Percentiles rank a stretch among this genome's conserved stretches.
Conservation (phyloP, 2,113 vertebrate genomes). For the Indicator maculatus region DNA sequence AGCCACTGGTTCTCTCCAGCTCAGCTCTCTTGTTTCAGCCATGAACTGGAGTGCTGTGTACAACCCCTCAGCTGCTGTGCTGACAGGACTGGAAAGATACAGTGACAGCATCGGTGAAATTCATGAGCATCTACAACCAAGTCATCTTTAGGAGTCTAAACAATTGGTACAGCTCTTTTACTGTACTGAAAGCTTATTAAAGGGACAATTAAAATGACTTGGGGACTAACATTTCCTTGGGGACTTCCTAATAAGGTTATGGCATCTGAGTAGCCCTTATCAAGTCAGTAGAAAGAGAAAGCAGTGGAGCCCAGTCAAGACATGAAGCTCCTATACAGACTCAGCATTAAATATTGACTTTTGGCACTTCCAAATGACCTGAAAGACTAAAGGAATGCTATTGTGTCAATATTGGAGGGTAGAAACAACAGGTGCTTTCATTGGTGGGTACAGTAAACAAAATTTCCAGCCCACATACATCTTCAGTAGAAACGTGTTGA, state of each 20-base stretch:
- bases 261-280: not conserved
- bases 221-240: not conserved
- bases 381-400: not conserved
- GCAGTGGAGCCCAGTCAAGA: not conserved
- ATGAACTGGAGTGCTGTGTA: accelerated
- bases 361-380: not conserved
- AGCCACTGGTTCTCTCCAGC: accelerated
- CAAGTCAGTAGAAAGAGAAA: not conserved
- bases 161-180: not conserved
- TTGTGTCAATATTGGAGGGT: not conserved
- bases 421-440: conserved; percentile 33
- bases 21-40: not conserved
- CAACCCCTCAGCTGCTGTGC: not conserved
- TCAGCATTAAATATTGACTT: conserved; percentile 13
- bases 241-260: not conserved
- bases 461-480: conserved; percentile 8
- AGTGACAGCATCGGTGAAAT: not conserved
- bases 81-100: not conserved
- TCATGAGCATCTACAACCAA: not conserved
- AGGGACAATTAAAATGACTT: not conserved
- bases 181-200: not conserved
- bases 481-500: not conserved
- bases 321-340: not conserved
- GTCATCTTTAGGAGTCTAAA: not conserved
- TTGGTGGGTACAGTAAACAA: not conserved